phyloP scores from a whole-genome alignment of 2,797 vertebrate species.

The Gambusia yucatana region DNA sequence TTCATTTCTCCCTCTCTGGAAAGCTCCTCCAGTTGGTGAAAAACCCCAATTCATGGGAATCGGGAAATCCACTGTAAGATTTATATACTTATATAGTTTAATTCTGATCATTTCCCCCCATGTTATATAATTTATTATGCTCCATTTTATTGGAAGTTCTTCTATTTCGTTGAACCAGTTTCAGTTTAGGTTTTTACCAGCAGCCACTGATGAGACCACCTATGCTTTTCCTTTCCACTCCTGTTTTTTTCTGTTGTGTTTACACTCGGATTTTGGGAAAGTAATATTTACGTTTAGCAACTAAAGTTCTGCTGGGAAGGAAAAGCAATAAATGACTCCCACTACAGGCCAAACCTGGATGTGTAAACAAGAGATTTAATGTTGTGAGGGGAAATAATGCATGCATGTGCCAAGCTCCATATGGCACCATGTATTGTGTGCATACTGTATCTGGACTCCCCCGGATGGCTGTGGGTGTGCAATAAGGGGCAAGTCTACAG shows the following conservation, averaged over 20 bases:
- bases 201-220: constrained; percentile 28
- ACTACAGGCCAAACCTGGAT: constrained; percentile 36
- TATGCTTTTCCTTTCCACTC: constrained; percentile 12
- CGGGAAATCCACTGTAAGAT: constrained; percentile 31
- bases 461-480: constrained; percentile 42
- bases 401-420: constrained; percentile 21
- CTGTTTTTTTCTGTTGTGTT: constrained; percentile 19
- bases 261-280: constrained; percentile 20
- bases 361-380: constrained; percentile 37
- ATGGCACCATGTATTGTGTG: constrained; percentile 25
- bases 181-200: background rate
- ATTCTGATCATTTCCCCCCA: constrained; percentile 29
- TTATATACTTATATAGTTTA: constrained; percentile 25
- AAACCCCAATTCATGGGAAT: constrained; percentile 28
- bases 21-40: constrained; percentile 43
- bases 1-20: constrained; percentile 45
- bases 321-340: constrained; percentile 30
- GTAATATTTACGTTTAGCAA: constrained; percentile 43
- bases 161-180: background rate
- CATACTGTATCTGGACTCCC: constrained; percentile 20
- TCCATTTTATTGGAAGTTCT: constrained; percentile 17
- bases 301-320: constrained; percentile 27
- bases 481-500: constrained; percentile 70
- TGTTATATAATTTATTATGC: constrained; percentile 4
- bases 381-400: constrained; percentile 36